Evolutionary conservation across 2,113 vertebrate species (phyloP), one percentile per base, ranked within the genome.

Genomic region (Crotalus tigris): DNA sequence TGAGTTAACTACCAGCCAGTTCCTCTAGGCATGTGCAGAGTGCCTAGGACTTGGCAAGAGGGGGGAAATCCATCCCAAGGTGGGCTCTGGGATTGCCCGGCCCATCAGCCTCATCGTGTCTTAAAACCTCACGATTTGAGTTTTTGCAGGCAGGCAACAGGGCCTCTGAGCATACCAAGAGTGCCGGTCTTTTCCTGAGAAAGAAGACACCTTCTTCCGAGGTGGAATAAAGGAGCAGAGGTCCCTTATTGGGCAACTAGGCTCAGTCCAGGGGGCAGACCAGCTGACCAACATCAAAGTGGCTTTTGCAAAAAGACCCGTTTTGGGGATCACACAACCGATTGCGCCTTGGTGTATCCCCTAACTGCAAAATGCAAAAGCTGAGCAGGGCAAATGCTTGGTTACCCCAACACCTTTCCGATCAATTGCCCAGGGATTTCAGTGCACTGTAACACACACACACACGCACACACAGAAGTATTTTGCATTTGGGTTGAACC

Each of bases 21-120:
- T 15, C 23, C 3, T n/a, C 61, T 92, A 54, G 57, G 21, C 92
- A 85, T 92, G 64, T n/a, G 64, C 53, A 92, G 92, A 92, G 64
- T 39, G 33, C 53, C 26, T 23, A 23, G 11, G 24, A 59, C 51
- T 21, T 54, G 13, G 2, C 5, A 0, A 4, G 53, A 7, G 3
- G 1, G 1, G 3, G 3, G 64, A 6, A 46, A 46, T 44, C 29
- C 46, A 21, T 21, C 49, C 49, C 49, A 64, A 24, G 12, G 1
- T 39, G 1, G 33, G 17, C 33, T 81, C 69, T 33, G 69, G 69
- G 69, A 33, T 33, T 33, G 69, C 15, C n/a, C 33, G 0, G 33
- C 33, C 15, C 17, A 19, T 19, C 15, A 39, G 69, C 15, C 17
- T 81, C 17, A 3, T 7, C 17, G 0, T 39, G 13, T 7, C n/a